Evolutionary conservation across 1,140 invertebrate species (phyloP), one percentile per base, ranked within the genome.

Genomic region (Pachypsylla venusta): DNA sequence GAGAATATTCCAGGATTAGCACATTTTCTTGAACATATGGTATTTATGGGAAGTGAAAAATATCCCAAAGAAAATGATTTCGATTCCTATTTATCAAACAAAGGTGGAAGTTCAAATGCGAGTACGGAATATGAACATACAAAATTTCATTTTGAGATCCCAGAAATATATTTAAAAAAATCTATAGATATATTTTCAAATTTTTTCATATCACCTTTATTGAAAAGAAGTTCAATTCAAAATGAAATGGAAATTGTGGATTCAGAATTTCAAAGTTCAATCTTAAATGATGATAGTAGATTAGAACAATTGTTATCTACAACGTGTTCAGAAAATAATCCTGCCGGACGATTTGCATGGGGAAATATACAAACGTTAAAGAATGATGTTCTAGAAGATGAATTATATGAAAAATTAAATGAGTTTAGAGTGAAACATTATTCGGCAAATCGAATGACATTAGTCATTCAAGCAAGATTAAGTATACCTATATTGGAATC

Each of bases 11-110:
- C 84, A 61, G 93, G 93, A 1, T 68, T 96, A 64, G 90, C 93
- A 1, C 93, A 97, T 73, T 94, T 97, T 72, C 79, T 94, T 53
- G 93, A 97, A 70, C 93, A 97, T 69, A 94, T 96, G 90, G 82
- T 97, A 4, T 96, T 94, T 19, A 74, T 82, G 65, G 80, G 80
- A 13, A 79, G 75, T 60, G 69, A 76, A 56, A 77, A 77, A 62
- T 80, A 74, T 67, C 76, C 76, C 3, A 64, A 68, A 58, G 77
- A 78, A 64, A 79, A 79, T 69, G 70, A 68, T 25, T 76, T 78
- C 64, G 75, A 77, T 66, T 64, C 69, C 13, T 78, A 72, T 62
- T 62, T 79, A n/a, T 59, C 63, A 22, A 64, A 68, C 60, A 71
- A 73, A 66, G 73, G 75, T 14, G 78, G 78, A 16, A 67, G 65